Base-by-base conservation (phyloP, 2,113 vertebrate species). In the Neolamprologus ventralis region DNA sequence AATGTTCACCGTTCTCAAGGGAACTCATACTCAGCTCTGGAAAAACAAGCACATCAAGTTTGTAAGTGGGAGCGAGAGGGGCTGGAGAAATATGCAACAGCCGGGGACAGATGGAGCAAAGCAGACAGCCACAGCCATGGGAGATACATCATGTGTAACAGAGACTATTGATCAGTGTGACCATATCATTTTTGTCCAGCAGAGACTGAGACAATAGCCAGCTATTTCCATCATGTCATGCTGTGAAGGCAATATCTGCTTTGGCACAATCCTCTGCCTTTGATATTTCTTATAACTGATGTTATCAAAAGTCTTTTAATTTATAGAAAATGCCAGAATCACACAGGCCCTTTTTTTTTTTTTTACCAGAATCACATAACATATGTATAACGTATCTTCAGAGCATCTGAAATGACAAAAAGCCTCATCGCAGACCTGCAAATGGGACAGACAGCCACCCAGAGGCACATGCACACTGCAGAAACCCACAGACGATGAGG, bases 141-240 rank as follows among this genome's bases (percentile, higher is more conserved):
- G 94, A 97, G 97, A 97, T 96, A 91, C 91, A 96, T 97, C 91
- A 96, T 90, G 95, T 92, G 90, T 90, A 96, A 95, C 86, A 91
- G 94, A 97, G 88, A 91, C 94, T 95, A 96, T 87, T 94, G 93
- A 97, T 95, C 95, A 95, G 89, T 88, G 88, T 53, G 89, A 88
- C 87, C 81, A 86, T 86, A 92, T 89, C 84, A 88, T 88, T 95
- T 94, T 91, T 89, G 84, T 85, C 89, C 83, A 89, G 89, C 85
- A 57, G 93, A 93, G 87, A 85, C 86, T 54, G 19, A 90, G 91
- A 92, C 91, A 94, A 93, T 91, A 92, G 83, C 68, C 42, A 84
- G 86, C 82, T 33, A 90, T 79, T 87, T 91, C 85, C 71, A 49
- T 85, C 85, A 87, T 37, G 83, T 85, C 83, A 85, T 37, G 65